phyloP scores from a whole-genome alignment of 2,113 vertebrate species.

The Noturus placidus region DNA sequence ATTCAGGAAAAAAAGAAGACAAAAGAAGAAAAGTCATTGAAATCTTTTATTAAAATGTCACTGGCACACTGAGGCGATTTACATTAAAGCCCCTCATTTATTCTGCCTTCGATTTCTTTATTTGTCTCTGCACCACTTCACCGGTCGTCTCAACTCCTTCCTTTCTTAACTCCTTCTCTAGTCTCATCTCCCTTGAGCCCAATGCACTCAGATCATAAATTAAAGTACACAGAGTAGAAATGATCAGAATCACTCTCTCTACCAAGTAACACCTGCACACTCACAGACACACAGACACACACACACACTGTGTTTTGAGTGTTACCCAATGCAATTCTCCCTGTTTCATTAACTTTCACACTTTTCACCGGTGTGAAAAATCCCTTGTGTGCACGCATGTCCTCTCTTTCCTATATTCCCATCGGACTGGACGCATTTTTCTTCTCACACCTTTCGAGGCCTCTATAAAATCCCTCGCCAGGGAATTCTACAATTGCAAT shows the following conservation, averaged over 20 bases:
- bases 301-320: slow-evolving; percentile 22
- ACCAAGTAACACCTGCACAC: slow-evolving; percentile 12
- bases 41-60: not conserved
- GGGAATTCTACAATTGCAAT: slow-evolving; percentile 22
- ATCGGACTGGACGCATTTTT: slow-evolving; percentile 22
- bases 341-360: slow-evolving; percentile 56
- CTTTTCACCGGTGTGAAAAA: slow-evolving; percentile 45
- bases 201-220: not conserved
- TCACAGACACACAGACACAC: slow-evolving; percentile 13
- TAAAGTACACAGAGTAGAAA: not conserved
- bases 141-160: not conserved
- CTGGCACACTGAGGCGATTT: not conserved
- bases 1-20: not conserved
- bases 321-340: slow-evolving; percentile 56
- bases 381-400: slow-evolving; percentile 20
- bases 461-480: slow-evolving; percentile 20
- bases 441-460: slow-evolving; percentile 16
- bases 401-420: slow-evolving; percentile 12
- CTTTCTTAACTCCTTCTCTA: not conserved
- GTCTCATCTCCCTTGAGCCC: not conserved
- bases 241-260: not conserved
- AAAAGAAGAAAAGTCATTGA: not conserved
- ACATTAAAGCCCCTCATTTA: not conserved
- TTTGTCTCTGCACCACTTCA: not conserved
- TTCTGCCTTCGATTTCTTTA: not conserved